Evolutionary conservation across 2,797 vertebrate species (phyloP).

Genomic region (Pseudomugil gertrudae): DNA sequence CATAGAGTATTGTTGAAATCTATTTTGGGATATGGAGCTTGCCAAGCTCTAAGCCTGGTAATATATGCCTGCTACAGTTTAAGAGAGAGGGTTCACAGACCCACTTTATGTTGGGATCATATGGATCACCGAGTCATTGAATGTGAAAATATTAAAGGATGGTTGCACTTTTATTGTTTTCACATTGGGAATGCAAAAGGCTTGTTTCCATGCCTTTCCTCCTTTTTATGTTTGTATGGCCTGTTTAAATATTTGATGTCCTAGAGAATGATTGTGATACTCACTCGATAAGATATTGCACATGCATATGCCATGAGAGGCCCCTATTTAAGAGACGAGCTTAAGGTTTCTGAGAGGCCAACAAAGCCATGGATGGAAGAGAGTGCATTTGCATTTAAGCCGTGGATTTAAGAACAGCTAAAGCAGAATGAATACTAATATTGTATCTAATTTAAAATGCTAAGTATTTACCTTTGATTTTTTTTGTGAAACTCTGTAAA

Average conservation of each 20-base stretch:
- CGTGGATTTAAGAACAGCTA: constrained; percentile 72
- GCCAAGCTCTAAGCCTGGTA: constrained; percentile 88
- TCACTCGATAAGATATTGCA: constrained; percentile 80
- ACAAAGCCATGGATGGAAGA: constrained; percentile 77
- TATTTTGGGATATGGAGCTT: constrained; percentile 86
- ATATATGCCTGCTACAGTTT: constrained; percentile 90
- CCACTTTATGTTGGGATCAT: constrained; percentile 85
- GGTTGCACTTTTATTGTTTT: constrained; percentile 78
- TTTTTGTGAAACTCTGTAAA: constrained; percentile 60
- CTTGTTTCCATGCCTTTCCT: constrained; percentile 67
- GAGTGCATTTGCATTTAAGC: constrained; percentile 81
- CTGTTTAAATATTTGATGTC: constrained; percentile 87
- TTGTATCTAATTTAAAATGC: constrained; percentile 81
- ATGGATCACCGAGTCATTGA: constrained; percentile 82
- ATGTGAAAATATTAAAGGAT: constrained; percentile 80
- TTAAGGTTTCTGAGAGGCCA: constrained; percentile 81
- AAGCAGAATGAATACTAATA: constrained; percentile 79
- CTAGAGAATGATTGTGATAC: constrained; percentile 82
- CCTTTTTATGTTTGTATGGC: constrained; percentile 76
- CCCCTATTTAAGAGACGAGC: constrained; percentile 78
- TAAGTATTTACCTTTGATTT: constrained; percentile 78
- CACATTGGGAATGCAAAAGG: constrained; percentile 64
- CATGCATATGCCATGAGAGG: constrained; percentile 83
- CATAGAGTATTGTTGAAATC: constrained; percentile 88
- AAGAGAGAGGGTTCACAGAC: constrained; percentile 85